These are phyloP conservation scores for Hippopotamus amphibius DNA, from an alignment of 2,113 vertebrate species.

Conservation along the genomic window DNA sequence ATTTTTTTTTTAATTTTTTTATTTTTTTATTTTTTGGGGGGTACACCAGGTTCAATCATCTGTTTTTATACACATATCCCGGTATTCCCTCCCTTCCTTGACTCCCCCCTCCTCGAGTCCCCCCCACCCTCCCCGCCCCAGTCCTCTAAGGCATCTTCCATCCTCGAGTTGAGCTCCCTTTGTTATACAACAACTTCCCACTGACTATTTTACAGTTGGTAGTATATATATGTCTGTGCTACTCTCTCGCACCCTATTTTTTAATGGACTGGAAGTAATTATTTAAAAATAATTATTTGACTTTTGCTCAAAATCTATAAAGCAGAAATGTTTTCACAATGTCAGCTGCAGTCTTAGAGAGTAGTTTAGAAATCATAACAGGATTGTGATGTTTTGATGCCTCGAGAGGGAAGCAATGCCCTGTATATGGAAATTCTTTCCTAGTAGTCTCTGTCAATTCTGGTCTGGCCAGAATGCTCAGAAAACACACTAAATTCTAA, in stretches of 20 bases:
- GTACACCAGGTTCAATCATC: too few relatives aligned
- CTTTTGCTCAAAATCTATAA: conserved; percentile 76
- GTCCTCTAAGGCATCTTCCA: too few relatives aligned
- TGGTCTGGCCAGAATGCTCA: conserved; percentile 52
- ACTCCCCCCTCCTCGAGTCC: too few relatives aligned
- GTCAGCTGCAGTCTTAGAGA: conserved; percentile 56
- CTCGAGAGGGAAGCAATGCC: conserved; percentile 41
- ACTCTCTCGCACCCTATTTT: conserved; percentile 70
- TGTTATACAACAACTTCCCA: too few relatives aligned
- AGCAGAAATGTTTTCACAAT: conserved; percentile 72
- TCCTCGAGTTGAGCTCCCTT: too few relatives aligned
- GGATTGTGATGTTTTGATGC: conserved; percentile 57
- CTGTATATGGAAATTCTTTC: conserved; percentile 71
- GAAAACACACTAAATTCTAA: conserved; percentile 62
- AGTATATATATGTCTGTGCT: too few relatives aligned
- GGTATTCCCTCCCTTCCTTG: too few relatives aligned
- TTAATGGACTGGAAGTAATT: conserved; percentile 71
- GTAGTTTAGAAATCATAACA: conserved; percentile 73
- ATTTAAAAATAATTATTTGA: conserved; percentile 64
- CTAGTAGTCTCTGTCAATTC: conserved; percentile 57
- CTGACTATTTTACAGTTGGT: too few relatives aligned
- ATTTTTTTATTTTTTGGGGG: too few relatives aligned
- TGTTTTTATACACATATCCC: too few relatives aligned
- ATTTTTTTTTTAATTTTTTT: too few relatives aligned
- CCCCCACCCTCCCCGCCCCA: too few relatives aligned